Percentiles rank a stretch among this genome's conserved stretches.
Evolutionary conservation across 2,797 vertebrate species (phyloP).

Genomic region (Nothura maculosa): DNA sequence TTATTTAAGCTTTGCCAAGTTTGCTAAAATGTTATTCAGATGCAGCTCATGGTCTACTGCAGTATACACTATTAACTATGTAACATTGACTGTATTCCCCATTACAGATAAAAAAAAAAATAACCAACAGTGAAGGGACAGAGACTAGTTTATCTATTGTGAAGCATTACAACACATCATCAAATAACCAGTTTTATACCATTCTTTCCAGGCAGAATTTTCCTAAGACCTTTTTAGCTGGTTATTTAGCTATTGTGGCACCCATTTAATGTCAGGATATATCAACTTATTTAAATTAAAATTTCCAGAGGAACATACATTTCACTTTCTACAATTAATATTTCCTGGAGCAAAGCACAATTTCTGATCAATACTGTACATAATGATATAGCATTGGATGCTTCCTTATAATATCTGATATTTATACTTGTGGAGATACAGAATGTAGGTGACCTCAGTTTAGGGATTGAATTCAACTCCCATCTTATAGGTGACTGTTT

Average conservation of each 20-base stretch:
- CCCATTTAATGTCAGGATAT: background rate
- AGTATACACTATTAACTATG: background rate
- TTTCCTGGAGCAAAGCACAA: background rate
- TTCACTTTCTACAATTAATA: background rate
- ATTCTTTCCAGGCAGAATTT: background rate
- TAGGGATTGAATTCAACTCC: background rate
- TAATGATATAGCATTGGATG: background rate
- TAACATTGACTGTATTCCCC: background rate
- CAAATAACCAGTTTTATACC: background rate
- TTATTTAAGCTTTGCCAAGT: background rate
- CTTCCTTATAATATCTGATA: background rate
- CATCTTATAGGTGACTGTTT: rapidly evolving
- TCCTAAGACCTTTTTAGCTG: background rate
- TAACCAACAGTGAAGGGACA: background rate
- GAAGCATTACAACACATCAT: background rate
- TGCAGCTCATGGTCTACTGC: background rate
- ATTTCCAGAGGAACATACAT: background rate
- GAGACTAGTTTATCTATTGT: background rate
- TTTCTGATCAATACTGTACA: background rate
- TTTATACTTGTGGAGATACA: background rate
- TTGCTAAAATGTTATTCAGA: background rate
- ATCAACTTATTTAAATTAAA: background rate
- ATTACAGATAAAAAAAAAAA: background rate
- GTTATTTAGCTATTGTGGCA: background rate
- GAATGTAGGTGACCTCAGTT: background rate